Evolutionary conservation across 2,888 invertebrate species (phyloP).

Genomic region (Napeogenes inachia): DNA sequence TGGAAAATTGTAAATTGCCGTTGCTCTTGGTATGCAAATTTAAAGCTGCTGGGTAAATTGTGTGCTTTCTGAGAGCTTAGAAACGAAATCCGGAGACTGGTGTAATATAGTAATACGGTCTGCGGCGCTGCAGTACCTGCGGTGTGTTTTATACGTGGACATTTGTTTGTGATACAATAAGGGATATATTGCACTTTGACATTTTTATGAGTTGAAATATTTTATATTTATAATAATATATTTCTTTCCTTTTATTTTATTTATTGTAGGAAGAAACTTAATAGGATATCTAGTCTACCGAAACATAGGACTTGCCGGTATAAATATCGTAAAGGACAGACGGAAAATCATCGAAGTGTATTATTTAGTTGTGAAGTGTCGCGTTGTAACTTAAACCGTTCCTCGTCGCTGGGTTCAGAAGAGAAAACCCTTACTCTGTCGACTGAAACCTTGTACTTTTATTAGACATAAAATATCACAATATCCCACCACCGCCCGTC

Average conservation of each 20-base stretch:
- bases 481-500: constrained; percentile 22
- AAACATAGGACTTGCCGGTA: not conserved
- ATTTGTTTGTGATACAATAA: constrained; percentile 16
- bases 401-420: constrained; percentile 11
- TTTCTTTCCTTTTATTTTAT: not conserved
- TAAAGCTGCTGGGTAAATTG: constrained; percentile 29
- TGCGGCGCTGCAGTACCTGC: constrained; percentile 15
- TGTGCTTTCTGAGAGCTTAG: constrained; percentile 27
- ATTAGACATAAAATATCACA: constrained; percentile 30
- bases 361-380: constrained; percentile 13
- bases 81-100: constrained; percentile 21
- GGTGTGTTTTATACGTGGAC: constrained; percentile 16
- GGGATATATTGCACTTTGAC: not conserved
- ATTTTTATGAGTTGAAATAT: not conserved
- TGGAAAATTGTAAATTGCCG: constrained; percentile 29
- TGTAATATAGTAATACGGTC: constrained; percentile 26
- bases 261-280: not conserved
- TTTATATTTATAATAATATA: not conserved
- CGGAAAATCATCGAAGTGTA: constrained; percentile 12
- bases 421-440: constrained; percentile 19
- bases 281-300: not conserved
- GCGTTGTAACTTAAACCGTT: constrained; percentile 10
- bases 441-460: constrained; percentile 18
- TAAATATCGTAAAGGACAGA: not conserved
- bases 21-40: constrained; percentile 31